Conservation (phyloP, 2,113 vertebrate species). For the Lasiurus cinereus region DNA sequence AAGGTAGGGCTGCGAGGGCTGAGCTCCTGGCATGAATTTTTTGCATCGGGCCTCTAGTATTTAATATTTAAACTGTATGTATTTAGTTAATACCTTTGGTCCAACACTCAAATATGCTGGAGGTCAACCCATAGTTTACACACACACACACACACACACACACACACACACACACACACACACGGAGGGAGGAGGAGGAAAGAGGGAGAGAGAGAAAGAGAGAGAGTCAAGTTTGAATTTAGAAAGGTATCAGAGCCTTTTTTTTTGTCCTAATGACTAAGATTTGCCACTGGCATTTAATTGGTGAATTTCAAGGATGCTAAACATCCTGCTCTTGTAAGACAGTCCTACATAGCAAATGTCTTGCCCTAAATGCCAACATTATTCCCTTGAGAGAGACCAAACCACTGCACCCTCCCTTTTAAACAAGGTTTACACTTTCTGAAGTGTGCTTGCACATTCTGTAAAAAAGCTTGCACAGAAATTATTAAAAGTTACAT, state of each 20-base stretch:
- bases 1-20: too few species aligned
- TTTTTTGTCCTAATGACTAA: not conserved
- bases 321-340: not conserved
- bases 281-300: not conserved
- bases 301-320: not conserved
- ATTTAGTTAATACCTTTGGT: not conserved
- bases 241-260: not conserved
- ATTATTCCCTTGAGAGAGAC: not conserved
- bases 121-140: not conserved
- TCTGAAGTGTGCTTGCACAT: not conserved
- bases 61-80: conserved; percentile 72
- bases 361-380: not conserved
- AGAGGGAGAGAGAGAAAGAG: too few species aligned
- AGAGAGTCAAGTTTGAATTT: not conserved
- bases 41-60: too few species aligned
- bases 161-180: not conserved
- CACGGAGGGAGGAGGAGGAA: too few species aligned
- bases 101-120: not conserved
- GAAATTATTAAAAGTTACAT: conserved; percentile 7
- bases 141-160: not conserved
- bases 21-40: too few species aligned
- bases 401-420: not conserved
- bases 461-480: not conserved
- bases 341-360: not conserved
- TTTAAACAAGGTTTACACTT: conserved; percentile 6